Percentiles rank a stretch among this genome's conserved stretches.
phyloP scores from a whole-genome alignment of 2,888 invertebrate genomes.

The Cataglyphis rosenhaueri region DNA sequence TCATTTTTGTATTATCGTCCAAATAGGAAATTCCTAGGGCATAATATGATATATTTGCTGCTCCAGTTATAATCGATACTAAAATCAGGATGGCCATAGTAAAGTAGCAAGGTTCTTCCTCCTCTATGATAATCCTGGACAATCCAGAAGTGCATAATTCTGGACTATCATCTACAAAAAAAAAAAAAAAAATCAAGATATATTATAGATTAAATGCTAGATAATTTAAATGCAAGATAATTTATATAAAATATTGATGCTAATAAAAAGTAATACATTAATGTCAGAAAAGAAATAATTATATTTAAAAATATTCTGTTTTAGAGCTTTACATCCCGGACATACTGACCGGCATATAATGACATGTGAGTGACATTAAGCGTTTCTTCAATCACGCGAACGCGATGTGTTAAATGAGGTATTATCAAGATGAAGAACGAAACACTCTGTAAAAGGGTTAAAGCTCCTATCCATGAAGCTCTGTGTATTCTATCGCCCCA shows the following conservation, averaged over 20 bases:
- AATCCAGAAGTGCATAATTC: constrained; percentile 72
- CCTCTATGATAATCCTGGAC: constrained; percentile 71
- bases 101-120: constrained; percentile 78
- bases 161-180: constrained; percentile 75
- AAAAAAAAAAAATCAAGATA: constrained; percentile 15
- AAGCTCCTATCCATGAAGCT: constrained; percentile 87
- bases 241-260: not conserved
- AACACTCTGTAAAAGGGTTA: constrained; percentile 87
- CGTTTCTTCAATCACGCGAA: constrained; percentile 75
- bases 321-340: not conserved
- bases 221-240: not conserved
- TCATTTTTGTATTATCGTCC: constrained; percentile 87
- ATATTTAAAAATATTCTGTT: not conserved
- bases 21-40: constrained; percentile 88
- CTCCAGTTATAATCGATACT: constrained; percentile 86
- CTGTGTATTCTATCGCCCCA: constrained; percentile 88
- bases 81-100: constrained; percentile 86
- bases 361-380: constrained; percentile 77
- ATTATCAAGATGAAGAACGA: constrained; percentile 86
- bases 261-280: not conserved
- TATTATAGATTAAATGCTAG: not conserved
- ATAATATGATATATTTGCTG: constrained; percentile 86
- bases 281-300: not conserved
- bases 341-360: constrained; percentile 78
- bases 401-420: constrained; percentile 86